A percentile compares a stretch with the other conserved stretches of the same genome.
These are phyloP conservation scores for Trachymyrmex cornetzi DNA, from an alignment of 1,140 invertebrate genomes.

Conservation along the genomic window DNA sequence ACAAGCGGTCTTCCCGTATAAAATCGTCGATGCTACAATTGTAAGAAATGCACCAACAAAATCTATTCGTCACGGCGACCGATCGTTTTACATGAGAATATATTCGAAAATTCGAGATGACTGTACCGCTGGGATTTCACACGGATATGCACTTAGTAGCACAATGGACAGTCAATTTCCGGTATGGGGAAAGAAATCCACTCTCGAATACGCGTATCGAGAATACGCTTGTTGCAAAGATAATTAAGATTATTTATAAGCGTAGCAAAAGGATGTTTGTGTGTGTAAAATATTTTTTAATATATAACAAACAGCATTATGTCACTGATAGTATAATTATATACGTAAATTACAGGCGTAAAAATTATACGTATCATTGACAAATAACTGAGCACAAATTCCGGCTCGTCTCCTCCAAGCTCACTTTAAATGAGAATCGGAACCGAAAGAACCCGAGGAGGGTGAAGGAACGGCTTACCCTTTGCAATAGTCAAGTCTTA, in stretches of 20 bases:
- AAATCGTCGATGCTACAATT: not conserved
- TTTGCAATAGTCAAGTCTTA: slow-evolving; percentile 75
- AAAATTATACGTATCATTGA: slow-evolving; percentile 4
- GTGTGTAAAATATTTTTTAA: not conserved
- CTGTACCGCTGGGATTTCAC: slow-evolving; percentile 62
- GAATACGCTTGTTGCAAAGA: not conserved
- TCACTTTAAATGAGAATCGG: not conserved
- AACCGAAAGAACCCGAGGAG: not conserved
- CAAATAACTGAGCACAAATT: not conserved
- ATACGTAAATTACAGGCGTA: not conserved
- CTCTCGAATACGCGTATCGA: not conserved
- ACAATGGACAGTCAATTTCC: slow-evolving; percentile 69
- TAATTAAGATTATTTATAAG: not conserved
- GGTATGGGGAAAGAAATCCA: slow-evolving; percentile 35
- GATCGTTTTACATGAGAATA: not conserved
- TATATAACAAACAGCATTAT: slow-evolving; percentile 33
- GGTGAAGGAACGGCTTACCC: slow-evolving; percentile 40
- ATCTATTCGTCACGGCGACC: not conserved
- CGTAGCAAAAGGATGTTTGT: slow-evolving; percentile 51
- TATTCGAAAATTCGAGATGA: slow-evolving; percentile 1
- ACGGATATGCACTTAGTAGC: slow-evolving; percentile 70
- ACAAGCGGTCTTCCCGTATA: not conserved
- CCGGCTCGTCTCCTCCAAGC: not conserved
- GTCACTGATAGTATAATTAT: not conserved
- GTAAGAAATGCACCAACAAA: not conserved